Conservation (phyloP, 2,888 invertebrate species). For the Agrochola lota region DNA sequence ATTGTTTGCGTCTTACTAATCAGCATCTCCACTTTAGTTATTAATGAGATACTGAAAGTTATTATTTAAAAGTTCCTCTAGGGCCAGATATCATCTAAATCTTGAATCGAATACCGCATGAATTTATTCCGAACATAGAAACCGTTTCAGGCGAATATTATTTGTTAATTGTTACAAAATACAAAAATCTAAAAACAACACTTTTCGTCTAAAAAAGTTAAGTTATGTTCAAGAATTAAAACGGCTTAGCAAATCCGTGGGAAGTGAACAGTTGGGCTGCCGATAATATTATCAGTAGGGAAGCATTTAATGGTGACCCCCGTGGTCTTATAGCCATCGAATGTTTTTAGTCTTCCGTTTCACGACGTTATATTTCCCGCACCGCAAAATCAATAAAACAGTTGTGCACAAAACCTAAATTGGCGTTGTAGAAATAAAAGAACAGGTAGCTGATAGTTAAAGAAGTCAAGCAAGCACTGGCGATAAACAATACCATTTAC, state of each 20-base stretch:
- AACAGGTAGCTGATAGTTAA: slow-evolving; percentile 38
- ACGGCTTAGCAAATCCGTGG: slow-evolving; percentile 49
- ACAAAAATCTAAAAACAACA: not conserved
- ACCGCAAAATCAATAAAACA: slow-evolving; percentile 38
- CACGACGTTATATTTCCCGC: slow-evolving; percentile 37
- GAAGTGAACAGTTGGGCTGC: slow-evolving; percentile 30
- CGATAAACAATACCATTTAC: not conserved
- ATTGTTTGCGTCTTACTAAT: slow-evolving; percentile 55
- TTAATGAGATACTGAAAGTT: not conserved
- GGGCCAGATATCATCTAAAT: not conserved
- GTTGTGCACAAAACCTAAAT: slow-evolving; percentile 26
- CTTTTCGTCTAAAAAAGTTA: not conserved
- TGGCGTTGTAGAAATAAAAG: slow-evolving; percentile 29
- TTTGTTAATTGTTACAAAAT: not conserved
- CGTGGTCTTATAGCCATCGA: slow-evolving; percentile 39
- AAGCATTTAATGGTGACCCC: slow-evolving; percentile 62
- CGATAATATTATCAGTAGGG: slow-evolving; percentile 52
- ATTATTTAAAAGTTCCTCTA: not conserved
- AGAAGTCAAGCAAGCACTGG: slow-evolving; percentile 18
- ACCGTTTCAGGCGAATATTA: too few relatives aligned
- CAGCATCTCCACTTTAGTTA: slow-evolving; percentile 32
- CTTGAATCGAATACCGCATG: not conserved
- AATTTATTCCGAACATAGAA: not conserved
- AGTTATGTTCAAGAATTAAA: slow-evolving; percentile 3
- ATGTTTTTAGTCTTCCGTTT: slow-evolving; percentile 42